Percentiles rank a stretch among this genome's conserved stretches.
Conservation (phyloP, 2,113 vertebrate genomes). For the Bothrops jararaca region DNA sequence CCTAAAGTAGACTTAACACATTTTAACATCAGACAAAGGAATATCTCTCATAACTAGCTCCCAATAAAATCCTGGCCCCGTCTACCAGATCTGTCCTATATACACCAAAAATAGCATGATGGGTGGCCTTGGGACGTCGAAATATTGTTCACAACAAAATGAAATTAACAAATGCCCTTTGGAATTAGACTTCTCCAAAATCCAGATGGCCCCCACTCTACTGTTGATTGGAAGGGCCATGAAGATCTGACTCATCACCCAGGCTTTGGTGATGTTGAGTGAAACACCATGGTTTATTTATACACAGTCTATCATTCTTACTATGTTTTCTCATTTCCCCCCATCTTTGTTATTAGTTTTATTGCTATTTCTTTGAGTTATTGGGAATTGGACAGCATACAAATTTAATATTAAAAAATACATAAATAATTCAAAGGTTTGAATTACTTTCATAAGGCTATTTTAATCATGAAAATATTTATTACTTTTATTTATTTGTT, state of each 20-base stretch:
- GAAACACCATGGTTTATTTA: not conserved
- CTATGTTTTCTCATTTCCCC: not conserved
- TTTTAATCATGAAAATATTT: conserved; percentile 21
- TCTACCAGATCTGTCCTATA: not conserved
- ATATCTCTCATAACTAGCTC: not conserved
- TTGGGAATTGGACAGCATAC: not conserved
- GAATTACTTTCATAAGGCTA: conserved; percentile 22
- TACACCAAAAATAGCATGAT: not conserved
- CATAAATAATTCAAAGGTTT: not conserved
- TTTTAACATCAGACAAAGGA: not conserved
- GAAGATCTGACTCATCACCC: not conserved
- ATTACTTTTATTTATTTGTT: conserved; percentile 8
- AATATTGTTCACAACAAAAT: not conserved
- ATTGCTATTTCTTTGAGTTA: not conserved
- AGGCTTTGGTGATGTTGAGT: not conserved
- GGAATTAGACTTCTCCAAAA: not conserved
- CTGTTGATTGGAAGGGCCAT: not conserved
- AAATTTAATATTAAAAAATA: not conserved
- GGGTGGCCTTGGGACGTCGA: not conserved
- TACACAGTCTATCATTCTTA: not conserved
- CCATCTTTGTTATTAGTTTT: not conserved
- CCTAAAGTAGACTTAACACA: not conserved
- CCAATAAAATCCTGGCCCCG: not conserved
- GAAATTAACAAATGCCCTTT: not conserved
- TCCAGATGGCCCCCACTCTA: not conserved